Percentiles rank a stretch among this genome's conserved stretches.
phyloP scores from a whole-genome alignment of 2,113 vertebrate genomes.

The Corvus moneduloides region DNA sequence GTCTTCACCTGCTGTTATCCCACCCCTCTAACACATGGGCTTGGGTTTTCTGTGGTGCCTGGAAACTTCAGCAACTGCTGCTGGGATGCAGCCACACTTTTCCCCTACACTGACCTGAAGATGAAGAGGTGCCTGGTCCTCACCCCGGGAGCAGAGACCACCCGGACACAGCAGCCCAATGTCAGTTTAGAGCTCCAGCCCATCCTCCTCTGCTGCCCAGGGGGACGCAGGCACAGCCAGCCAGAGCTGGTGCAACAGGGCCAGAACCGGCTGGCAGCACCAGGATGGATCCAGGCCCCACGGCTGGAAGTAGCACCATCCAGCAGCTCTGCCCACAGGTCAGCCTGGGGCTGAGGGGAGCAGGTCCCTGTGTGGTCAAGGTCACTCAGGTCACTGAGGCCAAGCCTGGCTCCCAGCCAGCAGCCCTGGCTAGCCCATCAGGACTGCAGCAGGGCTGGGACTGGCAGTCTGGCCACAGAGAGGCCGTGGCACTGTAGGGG shows the following conservation, averaged over 20 bases:
- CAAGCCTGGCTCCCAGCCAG: background rate
- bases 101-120: background rate
- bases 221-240: background rate
- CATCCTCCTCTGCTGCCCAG: background rate
- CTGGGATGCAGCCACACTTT: background rate
- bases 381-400: too few relatives aligned
- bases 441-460: background rate
- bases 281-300: background rate
- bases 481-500: rapidly evolving
- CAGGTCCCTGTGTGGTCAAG: too few relatives aligned
- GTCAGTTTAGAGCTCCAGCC: background rate
- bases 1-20: background rate
- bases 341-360: background rate
- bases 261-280: background rate
- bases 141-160: background rate
- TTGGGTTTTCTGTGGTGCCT: background rate
- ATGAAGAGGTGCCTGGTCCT: background rate
- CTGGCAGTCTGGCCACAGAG: background rate
- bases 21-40: background rate
- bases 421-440: background rate
- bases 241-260: background rate
- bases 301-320: rapidly evolving
- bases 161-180: background rate
- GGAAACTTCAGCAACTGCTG: background rate
- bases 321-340: background rate